Conservation (phyloP, 2,113 vertebrate species). For the Daubentonia madagascariensis region DNA sequence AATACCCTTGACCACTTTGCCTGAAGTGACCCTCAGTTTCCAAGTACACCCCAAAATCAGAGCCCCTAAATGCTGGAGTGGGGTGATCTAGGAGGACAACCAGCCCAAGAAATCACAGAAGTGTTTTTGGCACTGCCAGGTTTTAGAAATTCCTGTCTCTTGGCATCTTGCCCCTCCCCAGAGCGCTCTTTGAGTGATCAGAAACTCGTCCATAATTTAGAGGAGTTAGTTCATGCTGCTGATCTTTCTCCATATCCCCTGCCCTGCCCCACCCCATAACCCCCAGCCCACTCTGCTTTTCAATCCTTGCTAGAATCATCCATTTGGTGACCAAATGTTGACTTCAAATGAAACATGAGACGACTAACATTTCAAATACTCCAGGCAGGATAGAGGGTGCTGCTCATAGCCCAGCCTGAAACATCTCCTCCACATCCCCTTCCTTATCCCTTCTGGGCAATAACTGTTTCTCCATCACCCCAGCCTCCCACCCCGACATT, state of each 20-base stretch:
- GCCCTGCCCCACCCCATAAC: not conserved
- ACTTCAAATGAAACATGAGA: constrained; percentile 66
- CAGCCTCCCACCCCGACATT: constrained; percentile 38
- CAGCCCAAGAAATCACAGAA: not conserved
- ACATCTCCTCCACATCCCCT: constrained; percentile 23
- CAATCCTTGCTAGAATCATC: constrained; percentile 66
- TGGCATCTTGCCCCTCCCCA: not conserved
- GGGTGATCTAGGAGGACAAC: not conserved
- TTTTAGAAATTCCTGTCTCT: not conserved
- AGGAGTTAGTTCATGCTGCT: not conserved
- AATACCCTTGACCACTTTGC: not conserved
- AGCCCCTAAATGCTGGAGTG: not conserved
- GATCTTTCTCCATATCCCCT: constrained; percentile 18
- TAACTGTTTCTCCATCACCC: not conserved
- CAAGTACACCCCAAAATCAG: not conserved
- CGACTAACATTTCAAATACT: constrained; percentile 74
- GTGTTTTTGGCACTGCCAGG: not conserved
- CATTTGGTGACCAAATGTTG: constrained; percentile 64
- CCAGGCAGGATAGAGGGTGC: constrained; percentile 53
- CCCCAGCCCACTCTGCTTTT: constrained; percentile 41
- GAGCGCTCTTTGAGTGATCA: not conserved
- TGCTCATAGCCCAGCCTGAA: constrained; percentile 70
- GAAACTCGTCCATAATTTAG: not conserved
- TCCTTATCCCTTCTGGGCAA: constrained; percentile 61
- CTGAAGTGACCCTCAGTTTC: not conserved